Base-by-base conservation (phyloP, 2,797 vertebrate species). In the Apogon talboti region DNA sequence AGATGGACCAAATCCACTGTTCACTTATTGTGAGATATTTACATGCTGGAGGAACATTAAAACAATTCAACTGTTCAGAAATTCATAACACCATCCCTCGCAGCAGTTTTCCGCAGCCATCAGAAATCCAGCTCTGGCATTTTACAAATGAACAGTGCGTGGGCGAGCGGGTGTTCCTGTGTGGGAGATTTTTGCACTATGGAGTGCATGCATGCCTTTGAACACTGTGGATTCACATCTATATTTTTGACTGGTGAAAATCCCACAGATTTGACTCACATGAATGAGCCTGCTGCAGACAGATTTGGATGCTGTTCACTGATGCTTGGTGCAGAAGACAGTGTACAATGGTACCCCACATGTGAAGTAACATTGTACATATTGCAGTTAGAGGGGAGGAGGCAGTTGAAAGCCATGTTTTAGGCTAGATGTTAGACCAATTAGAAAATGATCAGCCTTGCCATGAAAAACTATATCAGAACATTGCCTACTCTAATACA, bases 1-100 rank as follows among this genome's bases (percentile, higher is more conserved):
- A 0, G 58, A 75, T 46, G 13, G 50, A 16, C 16, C 4, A 43
- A 45, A 64, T 56, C 24, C 48, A 40, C 24, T 53, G 33, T 63
- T 65, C 57, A 64, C 53, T 53, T 8, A 12, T 50, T 45, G 68
- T 79, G 59, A 82, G 83, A 77, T 79, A 85, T 86, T 83, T 59
- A 69, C 47, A 19, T 54, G 55, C 46, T 56, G 63, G 53, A 76
- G 61, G 55, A 75, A 76, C 67, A 53, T 78, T 50, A 41, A 66
- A 76, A 74, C 63, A 74, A 78, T 81, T 71, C 14, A 51, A 19
- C 65, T 69, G 51, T 44, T 74, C 46, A 74, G 47, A 77, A 65
- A 79, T 83, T 63, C 57, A 75, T 55, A 56, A 67, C 66, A 64
- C 64, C 56, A 72, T 74, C 47, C 68, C 76, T 63, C 42, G n/a